Evolutionary conservation across 2,888 invertebrate genomes (phyloP).

Genomic region (Cyaniris semiargus): DNA sequence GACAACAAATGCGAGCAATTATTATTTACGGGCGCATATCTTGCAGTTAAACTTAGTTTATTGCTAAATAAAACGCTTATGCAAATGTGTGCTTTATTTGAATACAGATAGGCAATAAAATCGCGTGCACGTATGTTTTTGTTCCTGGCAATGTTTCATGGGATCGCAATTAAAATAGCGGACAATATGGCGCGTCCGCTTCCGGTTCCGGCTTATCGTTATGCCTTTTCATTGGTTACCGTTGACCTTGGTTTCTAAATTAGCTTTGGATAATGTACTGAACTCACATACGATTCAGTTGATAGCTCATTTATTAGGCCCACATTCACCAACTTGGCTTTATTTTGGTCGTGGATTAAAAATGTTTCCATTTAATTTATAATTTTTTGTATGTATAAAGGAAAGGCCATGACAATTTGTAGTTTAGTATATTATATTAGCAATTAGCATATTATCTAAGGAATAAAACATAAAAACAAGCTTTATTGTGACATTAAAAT

Average conservation of each 20-base stretch:
- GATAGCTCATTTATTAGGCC: background rate
- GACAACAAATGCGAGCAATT: constrained; percentile 19
- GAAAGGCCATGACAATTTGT: too few species aligned
- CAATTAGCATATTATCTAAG: too few species aligned
- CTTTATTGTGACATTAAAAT: too few species aligned
- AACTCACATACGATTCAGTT: background rate
- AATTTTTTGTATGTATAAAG: too few species aligned
- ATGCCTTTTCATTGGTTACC: constrained; percentile 46
- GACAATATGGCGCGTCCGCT: constrained; percentile 41
- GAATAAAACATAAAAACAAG: too few species aligned
- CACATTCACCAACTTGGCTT: background rate
- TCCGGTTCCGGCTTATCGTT: constrained; percentile 47
- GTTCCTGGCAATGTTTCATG: constrained; percentile 38
- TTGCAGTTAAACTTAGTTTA: constrained; percentile 21
- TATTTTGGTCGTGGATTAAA: background rate
- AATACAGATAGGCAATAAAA: constrained; percentile 12
- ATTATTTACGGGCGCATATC: constrained; percentile 8
- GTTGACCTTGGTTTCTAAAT: constrained; percentile 8
- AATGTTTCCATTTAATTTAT: too few species aligned
- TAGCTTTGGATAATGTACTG: background rate
- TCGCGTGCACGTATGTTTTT: constrained; percentile 8
- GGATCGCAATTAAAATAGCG: constrained; percentile 43
- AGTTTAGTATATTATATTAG: too few species aligned
- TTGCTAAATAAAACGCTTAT: constrained; percentile 10
- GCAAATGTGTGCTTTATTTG: constrained; percentile 7